These are phyloP conservation scores for Macquaria ambigua DNA, from an alignment of 2,113 vertebrate species.

Conservation along the genomic window DNA sequence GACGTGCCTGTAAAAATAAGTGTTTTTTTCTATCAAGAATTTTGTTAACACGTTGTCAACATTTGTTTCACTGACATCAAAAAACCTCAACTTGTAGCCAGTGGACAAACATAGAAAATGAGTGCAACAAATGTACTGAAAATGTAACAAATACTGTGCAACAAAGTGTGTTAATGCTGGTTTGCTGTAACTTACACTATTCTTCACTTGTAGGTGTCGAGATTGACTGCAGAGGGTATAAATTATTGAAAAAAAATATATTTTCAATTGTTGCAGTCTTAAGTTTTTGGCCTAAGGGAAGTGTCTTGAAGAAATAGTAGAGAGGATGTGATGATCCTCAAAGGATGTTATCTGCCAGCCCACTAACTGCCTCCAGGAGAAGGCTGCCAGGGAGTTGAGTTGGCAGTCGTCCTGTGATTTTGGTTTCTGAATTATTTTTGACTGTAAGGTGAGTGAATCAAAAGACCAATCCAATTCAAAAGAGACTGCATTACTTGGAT, in stretches of 20 bases:
- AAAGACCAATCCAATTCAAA: slow-evolving; percentile 56
- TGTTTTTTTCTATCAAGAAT: neutral
- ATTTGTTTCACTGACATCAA: slow-evolving; percentile 30
- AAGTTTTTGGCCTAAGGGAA: slow-evolving; percentile 59
- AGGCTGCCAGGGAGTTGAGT: slow-evolving; percentile 54
- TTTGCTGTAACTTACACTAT: slow-evolving; percentile 11
- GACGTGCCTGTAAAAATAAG: neutral
- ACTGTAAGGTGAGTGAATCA: slow-evolving; percentile 62
- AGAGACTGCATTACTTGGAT: slow-evolving; percentile 20
- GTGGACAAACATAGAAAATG: neutral
- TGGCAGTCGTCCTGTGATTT: slow-evolving; percentile 64
- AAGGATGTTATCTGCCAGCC: slow-evolving; percentile 70
- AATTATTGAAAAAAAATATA: slow-evolving; percentile 36
- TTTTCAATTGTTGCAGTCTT: slow-evolving; percentile 48
- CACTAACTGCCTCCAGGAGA: slow-evolving; percentile 72
- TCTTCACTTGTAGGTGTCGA: slow-evolving; percentile 14
- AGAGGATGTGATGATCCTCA: slow-evolving; percentile 70
- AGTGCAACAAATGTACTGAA: neutral
- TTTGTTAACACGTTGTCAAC: neutral
- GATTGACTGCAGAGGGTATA: slow-evolving; percentile 42
- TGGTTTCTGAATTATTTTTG: slow-evolving; percentile 45
- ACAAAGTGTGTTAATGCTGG: neutral
- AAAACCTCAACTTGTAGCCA: slow-evolving; percentile 1
- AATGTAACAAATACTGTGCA: slow-evolving; percentile 6
- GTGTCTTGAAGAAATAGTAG: slow-evolving; percentile 52